A percentile compares a stretch with the other conserved stretches of the same genome.
phyloP scores from a whole-genome alignment of 2,113 vertebrate genomes.

The Myiagra hebetior region DNA sequence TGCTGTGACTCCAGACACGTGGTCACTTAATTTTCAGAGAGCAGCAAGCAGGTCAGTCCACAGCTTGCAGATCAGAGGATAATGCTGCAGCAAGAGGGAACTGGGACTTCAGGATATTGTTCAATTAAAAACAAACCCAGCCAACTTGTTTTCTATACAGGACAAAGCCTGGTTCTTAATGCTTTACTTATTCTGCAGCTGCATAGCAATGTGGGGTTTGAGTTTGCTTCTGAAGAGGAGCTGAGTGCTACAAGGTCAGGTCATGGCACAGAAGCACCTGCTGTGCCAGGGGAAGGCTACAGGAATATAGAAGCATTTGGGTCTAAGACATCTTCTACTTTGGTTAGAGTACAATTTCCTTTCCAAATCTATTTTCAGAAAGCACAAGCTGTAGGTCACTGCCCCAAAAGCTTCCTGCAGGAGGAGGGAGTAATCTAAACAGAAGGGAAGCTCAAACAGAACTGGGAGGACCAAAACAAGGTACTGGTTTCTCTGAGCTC shows the following conservation, averaged over 20 bases:
- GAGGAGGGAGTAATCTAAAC: not conserved
- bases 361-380: not conserved
- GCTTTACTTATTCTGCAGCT: not conserved
- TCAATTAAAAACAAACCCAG: not conserved
- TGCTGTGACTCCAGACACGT: not conserved
- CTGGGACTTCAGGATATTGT: not conserved
- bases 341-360: not conserved
- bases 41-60: not conserved
- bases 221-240: not conserved
- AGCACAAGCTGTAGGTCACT: not conserved
- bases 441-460: not conserved
- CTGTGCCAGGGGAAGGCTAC: not conserved
- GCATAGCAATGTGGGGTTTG: not conserved
- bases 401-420: not conserved
- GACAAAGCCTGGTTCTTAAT: not conserved
- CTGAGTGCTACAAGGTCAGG: not conserved
- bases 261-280: not conserved
- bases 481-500: not conserved
- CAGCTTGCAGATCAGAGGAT: not conserved
- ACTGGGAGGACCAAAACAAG: not conserved
- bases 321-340: not conserved
- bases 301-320: not conserved
- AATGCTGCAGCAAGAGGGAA: not conserved
- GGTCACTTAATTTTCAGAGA: not conserved
- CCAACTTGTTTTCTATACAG: not conserved